A percentile compares a stretch with the other conserved stretches of the same genome.
These are phyloP conservation scores for Lepidiolamprologus cunningtoni DNA, from an alignment of 2,113 vertebrate genomes.

Conservation along the genomic window DNA sequence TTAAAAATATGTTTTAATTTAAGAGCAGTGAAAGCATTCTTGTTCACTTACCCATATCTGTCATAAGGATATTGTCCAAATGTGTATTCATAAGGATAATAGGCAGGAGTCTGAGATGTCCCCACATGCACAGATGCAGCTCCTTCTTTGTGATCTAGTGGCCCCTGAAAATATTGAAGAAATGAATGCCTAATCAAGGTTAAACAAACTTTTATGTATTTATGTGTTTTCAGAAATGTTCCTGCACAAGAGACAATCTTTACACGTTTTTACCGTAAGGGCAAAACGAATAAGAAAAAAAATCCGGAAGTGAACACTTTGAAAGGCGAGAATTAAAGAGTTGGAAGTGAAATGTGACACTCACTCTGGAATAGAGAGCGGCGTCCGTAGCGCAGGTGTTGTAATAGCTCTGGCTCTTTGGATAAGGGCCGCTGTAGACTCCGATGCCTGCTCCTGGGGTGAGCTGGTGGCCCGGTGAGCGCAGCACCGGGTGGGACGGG, in stretches of 20 bases:
- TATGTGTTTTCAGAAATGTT: background rate
- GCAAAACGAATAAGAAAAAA: background rate
- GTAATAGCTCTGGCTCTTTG: constrained; percentile 84
- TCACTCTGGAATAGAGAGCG: constrained; percentile 86
- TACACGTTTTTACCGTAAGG: background rate
- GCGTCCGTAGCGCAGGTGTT: constrained; percentile 82
- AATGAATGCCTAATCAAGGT: background rate
- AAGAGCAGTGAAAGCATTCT: background rate
- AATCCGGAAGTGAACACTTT: background rate
- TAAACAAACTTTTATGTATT: background rate
- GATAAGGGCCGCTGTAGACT: constrained; percentile 82
- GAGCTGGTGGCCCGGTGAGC: constrained; percentile 85
- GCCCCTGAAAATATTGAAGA: constrained; percentile 67
- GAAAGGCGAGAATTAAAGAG: background rate
- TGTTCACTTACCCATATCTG: constrained; percentile 76
- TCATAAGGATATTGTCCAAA: constrained; percentile 89
- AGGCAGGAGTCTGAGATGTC: constrained; percentile 76
- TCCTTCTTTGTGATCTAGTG: constrained; percentile 81
- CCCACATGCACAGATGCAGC: constrained; percentile 75
- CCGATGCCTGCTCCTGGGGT: constrained; percentile 78
- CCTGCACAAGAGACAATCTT: background rate
- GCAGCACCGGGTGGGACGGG: constrained; percentile 80
- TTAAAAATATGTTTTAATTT: background rate
- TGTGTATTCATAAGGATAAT: constrained; percentile 86
- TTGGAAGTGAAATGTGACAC: background rate